Conservation (phyloP, 2,888 invertebrate genomes). For the Ichneumon xanthorius region DNA sequence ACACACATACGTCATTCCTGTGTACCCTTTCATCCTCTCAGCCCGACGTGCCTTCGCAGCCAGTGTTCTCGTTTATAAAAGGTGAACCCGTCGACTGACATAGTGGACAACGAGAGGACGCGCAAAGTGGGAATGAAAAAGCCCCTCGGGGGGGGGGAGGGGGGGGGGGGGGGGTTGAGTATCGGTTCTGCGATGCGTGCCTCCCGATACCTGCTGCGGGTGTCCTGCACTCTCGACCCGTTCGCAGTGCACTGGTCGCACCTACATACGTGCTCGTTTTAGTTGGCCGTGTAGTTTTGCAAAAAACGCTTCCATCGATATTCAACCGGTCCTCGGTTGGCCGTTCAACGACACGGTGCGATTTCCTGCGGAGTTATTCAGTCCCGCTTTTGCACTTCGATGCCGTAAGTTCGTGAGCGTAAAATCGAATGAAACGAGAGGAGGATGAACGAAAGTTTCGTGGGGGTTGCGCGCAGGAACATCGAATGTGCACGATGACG, state of each 20-base stretch:
- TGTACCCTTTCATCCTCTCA: conserved; percentile 18
- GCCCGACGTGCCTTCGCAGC: conserved; percentile 10
- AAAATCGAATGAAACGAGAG: conserved; percentile 36
- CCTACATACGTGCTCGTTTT: background rate
- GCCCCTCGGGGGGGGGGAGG: conserved; percentile 3
- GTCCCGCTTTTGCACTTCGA: conserved; percentile 4
- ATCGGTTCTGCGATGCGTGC: conserved; percentile 31
- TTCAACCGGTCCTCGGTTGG: background rate
- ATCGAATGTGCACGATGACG: background rate
- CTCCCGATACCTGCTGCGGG: background rate
- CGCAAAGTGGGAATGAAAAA: conserved; percentile 26
- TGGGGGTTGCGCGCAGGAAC: background rate
- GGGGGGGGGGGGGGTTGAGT: conserved; percentile 19
- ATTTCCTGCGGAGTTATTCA: conserved; percentile 31
- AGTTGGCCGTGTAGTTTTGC: conserved; percentile 39
- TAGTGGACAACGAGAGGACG: conserved; percentile 8
- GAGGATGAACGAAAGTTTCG: conserved; percentile 51
- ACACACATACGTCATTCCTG: conserved; percentile 26
- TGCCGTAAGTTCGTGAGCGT: background rate
- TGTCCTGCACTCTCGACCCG: background rate
- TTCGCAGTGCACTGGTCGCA: background rate
- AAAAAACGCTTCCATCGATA: conserved; percentile 19
- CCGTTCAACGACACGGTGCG: conserved; percentile 3
- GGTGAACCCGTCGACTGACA: conserved; percentile 2
- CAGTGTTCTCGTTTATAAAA: conserved; percentile 16